Base-by-base conservation (phyloP, 2,888 invertebrate genomes). In the Alentia gelatinosa region DNA sequence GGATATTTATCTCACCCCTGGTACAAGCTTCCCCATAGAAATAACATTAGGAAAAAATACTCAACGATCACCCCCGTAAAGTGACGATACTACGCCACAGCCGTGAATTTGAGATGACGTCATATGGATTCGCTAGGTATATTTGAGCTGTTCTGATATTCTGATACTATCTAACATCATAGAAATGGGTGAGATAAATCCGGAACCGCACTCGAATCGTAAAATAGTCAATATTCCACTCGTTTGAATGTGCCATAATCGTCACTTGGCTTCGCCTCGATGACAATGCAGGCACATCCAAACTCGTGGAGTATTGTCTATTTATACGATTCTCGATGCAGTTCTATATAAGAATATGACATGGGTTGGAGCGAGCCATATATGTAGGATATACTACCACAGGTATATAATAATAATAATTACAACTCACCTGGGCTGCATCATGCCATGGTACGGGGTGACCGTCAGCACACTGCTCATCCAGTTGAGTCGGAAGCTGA, bases 391-490 rank as follows among this genome's bases (percentile, higher is more conserved):
- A 15, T 15, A 42, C 47, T 42, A n/a, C 15, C n/a, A 56, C 56
- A 56, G 5, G 19, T 3, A 56, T 56, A 19, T 19, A 56, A 56
- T 15, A 7, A 56, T n/a, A 1, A n/a, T 56, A 56, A 12, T n/a
- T 56, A 56, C 3, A 56, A 56, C 56, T 56, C 89, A 94, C 94
- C 93, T 94, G 33, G 94, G 92, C 68, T 92, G 91, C 0, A 94
- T 89, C 33, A 91, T 91, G 15, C 94, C 94, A 50, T 92, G 92
- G 83, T 93, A 93, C 9, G 94, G 94, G 15, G 92, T 93, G 12
- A 94, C 88, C 0, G 93, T 92, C 3, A 95, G 91, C 90, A 93
- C 93, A 26, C 92, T 93, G 26, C 92, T 93, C 0, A 93, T 94
- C 94, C 94, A 94, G 15, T 90, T 91, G 63, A 94, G 90, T 35